Conservation (phyloP, 64 coral and sea anemone genomes). For the Dendrophyllia cribrosa region DNA sequence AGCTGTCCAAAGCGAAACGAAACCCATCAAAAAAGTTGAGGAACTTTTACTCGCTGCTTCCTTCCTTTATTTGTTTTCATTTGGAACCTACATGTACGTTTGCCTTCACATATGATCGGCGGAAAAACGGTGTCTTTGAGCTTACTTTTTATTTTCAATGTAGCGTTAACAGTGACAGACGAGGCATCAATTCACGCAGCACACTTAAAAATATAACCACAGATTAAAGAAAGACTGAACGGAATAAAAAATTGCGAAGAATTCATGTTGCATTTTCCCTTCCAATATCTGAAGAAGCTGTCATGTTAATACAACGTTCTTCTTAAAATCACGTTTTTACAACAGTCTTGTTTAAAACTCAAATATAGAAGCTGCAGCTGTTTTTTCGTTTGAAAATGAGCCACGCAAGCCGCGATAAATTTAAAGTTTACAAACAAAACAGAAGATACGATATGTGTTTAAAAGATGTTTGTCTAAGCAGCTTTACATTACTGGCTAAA, state of each 20-base stretch:
- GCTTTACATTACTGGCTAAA: no score
- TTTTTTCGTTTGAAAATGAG: neutral
- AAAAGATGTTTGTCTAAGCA: neutral
- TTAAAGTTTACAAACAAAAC: constrained; percentile 17
- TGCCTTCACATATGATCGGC: neutral
- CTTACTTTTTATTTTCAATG: no score
- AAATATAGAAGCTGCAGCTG: neutral
- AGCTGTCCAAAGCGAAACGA: neutral
- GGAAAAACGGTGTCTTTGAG: neutral
- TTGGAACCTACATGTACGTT: neutral
- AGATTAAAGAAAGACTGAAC: neutral
- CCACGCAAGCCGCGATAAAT: neutral
- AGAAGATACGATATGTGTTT: neutral
- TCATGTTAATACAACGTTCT: neutral
- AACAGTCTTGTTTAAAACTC: neutral
- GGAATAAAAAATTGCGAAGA: neutral
- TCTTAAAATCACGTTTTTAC: neutral
- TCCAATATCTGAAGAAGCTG: neutral
- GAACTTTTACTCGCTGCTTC: neutral
- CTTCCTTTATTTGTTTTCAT: neutral
- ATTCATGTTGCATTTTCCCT: neutral
- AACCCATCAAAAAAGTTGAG: no score
- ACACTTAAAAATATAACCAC: neutral
- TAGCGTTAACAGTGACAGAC: no score
- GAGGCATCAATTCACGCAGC: neutral